A percentile compares a stretch with the other conserved stretches of the same genome.
These are phyloP conservation scores for Bombus fervidus DNA, from an alignment of 1,140 invertebrate genomes.

Conservation along the genomic window DNA sequence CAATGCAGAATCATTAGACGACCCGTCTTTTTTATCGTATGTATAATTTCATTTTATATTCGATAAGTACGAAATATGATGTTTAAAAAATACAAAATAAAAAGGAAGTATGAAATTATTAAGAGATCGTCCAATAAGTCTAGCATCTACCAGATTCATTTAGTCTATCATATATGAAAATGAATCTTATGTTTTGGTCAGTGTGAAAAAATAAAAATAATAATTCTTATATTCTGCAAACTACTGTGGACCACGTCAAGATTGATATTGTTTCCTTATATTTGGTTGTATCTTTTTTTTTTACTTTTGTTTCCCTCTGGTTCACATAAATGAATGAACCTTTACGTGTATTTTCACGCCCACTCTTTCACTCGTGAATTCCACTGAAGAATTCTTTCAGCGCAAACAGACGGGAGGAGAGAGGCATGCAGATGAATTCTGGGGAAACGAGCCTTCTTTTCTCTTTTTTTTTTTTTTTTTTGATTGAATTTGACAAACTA, in stretches of 20 bases:
- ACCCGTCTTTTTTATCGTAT: neutral
- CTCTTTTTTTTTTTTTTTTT: no score
- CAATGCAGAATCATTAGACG: conserved; percentile 43
- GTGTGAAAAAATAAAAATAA: conserved; percentile 78
- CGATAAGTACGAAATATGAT: conserved; percentile 49
- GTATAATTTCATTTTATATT: neutral
- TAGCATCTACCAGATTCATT: conserved; percentile 33
- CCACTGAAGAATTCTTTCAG: conserved; percentile 26
- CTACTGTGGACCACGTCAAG: conserved; percentile 76
- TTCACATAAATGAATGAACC: conserved; percentile 8
- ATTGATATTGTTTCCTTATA: conserved; percentile 71
- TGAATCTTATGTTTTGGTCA: conserved; percentile 70
- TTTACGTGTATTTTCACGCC: conserved; percentile 37
- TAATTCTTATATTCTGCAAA: conserved; percentile 72
- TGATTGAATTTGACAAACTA: neutral
- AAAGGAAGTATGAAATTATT: neutral
- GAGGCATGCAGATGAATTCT: conserved; percentile 35
- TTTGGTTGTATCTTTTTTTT: conserved; percentile 66
- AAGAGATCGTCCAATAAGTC: conserved; percentile 33
- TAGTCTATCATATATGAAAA: conserved; percentile 69
- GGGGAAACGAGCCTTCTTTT: neutral
- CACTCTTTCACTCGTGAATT: conserved; percentile 5
- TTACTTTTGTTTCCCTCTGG: conserved; percentile 38
- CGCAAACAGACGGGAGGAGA: conserved; percentile 42
- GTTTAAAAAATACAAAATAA: conserved; percentile 2